These are phyloP conservation scores for Chrosomus eos DNA, from an alignment of 2,797 vertebrate species.

Conservation along the genomic window DNA sequence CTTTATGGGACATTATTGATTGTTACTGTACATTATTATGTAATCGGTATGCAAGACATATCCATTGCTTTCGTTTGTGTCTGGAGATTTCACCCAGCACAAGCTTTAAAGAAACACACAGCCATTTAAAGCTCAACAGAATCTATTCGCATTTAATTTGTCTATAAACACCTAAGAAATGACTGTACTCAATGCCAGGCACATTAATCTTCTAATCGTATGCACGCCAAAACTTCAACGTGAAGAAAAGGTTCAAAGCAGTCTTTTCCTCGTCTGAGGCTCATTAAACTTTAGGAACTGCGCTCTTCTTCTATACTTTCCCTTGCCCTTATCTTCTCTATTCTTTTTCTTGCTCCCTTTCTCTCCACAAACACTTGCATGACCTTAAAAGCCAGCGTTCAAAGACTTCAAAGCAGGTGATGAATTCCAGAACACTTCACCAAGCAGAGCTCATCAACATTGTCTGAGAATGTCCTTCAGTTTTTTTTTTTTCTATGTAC, in stretches of 20 bases:
- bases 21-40: constrained; percentile 41
- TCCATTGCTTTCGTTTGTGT: constrained; percentile 5
- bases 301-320: constrained; percentile 18
- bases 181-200: not conserved
- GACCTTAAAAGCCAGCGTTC: constrained; percentile 63
- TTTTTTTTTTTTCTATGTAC: constrained; percentile 3
- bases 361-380: constrained; percentile 46
- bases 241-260: constrained; percentile 14
- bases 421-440: constrained; percentile 68
- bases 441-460: constrained; percentile 44
- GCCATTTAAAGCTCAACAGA: constrained; percentile 24
- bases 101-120: constrained; percentile 24
- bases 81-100: constrained; percentile 41
- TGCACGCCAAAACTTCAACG: not conserved
- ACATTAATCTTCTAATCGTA: constrained; percentile 8
- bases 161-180: not conserved
- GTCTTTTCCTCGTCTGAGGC: not conserved
- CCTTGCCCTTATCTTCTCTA: constrained; percentile 8
- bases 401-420: constrained; percentile 57
- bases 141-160: constrained; percentile 1
- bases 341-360: constrained; percentile 64
- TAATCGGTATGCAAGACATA: constrained; percentile 17
- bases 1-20: constrained; percentile 47
- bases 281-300: constrained; percentile 23
- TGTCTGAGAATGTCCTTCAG: constrained; percentile 54